Conservation (phyloP, 2,888 invertebrate genomes). For the Glyphotaelius pellucidus region DNA sequence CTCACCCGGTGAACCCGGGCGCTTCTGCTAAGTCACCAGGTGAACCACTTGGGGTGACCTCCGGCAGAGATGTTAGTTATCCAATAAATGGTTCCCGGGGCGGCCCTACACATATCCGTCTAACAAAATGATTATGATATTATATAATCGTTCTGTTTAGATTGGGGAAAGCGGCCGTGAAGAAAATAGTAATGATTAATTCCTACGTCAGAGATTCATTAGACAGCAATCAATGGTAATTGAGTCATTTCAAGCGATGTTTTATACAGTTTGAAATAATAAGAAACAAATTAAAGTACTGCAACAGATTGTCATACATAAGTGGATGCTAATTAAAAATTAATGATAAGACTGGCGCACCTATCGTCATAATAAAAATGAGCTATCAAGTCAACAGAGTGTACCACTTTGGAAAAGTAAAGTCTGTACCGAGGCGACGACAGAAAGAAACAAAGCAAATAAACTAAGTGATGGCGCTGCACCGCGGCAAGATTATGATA, state of each 20-base stretch:
- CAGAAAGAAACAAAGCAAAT: not conserved
- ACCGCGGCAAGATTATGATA: not conserved
- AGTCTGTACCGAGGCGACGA: not conserved
- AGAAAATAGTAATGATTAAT: not conserved
- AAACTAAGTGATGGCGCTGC: not conserved
- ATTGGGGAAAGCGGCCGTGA: not conserved
- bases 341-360: not conserved
- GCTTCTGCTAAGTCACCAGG: too few species aligned
- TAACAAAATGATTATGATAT: not conserved
- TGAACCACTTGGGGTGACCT: too few species aligned
- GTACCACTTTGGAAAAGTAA: not conserved
- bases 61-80: too few species aligned
- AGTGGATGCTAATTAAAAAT: not conserved
- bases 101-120: too few species aligned
- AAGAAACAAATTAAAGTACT: not conserved
- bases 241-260: not conserved
- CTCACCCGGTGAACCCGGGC: too few species aligned
- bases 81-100: too few species aligned
- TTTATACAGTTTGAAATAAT: not conserved
- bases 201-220: not conserved
- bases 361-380: not conserved
- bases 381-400: not conserved
- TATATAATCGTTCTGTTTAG: not conserved
- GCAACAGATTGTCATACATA: not conserved
- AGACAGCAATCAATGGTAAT: not conserved